Conservation (phyloP, 2,113 vertebrate genomes). For the Dissostichus mawsoni region DNA sequence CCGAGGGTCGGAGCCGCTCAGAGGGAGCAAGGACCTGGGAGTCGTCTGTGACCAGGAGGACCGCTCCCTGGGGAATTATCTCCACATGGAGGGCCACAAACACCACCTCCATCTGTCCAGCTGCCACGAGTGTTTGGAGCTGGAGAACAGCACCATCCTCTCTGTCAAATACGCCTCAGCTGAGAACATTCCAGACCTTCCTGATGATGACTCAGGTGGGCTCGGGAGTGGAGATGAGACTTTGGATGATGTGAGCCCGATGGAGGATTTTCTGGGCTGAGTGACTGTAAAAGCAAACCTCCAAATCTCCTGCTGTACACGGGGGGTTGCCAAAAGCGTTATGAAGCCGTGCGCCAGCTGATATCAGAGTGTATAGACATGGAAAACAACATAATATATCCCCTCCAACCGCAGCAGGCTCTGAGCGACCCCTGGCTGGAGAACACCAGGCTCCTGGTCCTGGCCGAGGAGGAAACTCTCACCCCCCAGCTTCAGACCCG, state of each 20-base stretch:
- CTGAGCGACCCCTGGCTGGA: conserved; percentile 91
- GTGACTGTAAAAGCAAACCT: conserved; percentile 73
- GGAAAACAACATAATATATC: conserved; percentile 88
- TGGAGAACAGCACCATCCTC: conserved; percentile 95
- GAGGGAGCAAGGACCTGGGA: conserved; percentile 17
- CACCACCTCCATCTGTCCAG: conserved; percentile 91
- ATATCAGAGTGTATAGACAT: conserved; percentile 86
- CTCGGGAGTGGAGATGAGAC: conserved; percentile 14
- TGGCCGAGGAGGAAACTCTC: conserved; percentile 83
- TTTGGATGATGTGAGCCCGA: conserved; percentile 50
- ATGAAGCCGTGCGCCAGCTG: conserved; percentile 75
- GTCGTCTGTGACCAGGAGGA: neutral
- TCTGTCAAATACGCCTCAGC: conserved; percentile 90
- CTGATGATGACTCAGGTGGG: conserved; percentile 72
- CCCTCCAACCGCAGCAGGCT: conserved; percentile 83
- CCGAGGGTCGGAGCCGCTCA: conserved; percentile 61
- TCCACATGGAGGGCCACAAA: conserved; percentile 76
- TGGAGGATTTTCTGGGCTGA: neutral
- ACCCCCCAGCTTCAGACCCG: conserved; percentile 74
- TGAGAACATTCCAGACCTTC: conserved; percentile 91
- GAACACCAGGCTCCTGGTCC: conserved; percentile 87
- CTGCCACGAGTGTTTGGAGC: conserved; percentile 92
- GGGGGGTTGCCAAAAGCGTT: conserved; percentile 75
- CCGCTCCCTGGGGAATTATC: conserved; percentile 49
- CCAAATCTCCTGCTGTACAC: conserved; percentile 93